phyloP scores from a whole-genome alignment of 2,888 invertebrate species.

The Xylota sylvarum region DNA sequence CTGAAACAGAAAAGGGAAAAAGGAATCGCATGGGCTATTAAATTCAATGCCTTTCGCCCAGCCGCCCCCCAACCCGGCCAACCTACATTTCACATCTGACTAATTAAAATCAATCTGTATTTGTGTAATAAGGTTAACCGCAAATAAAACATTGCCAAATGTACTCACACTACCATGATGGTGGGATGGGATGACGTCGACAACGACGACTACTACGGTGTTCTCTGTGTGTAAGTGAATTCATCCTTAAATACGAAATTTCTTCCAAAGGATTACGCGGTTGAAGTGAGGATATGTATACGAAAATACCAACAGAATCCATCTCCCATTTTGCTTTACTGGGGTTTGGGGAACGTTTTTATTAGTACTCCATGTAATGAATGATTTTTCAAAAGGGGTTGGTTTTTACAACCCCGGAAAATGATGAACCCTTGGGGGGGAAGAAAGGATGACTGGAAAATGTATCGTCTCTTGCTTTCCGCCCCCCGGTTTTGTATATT shows the following conservation, averaged over 20 bases:
- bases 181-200: no score
- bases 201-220: no score
- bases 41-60: neutral
- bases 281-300: conserved; percentile 7
- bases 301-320: neutral
- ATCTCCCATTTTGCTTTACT: no score
- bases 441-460: neutral
- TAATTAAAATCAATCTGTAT: conserved; percentile 65
- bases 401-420: conserved; percentile 15
- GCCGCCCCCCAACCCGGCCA: neutral
- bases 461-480: neutral
- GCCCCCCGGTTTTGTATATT: no score
- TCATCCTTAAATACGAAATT: conserved; percentile 5
- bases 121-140: conserved; percentile 48
- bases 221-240: conserved; percentile 4
- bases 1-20: neutral
- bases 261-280: conserved; percentile 13
- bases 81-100: conserved; percentile 48
- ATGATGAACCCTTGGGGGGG: neutral
- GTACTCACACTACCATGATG: neutral
- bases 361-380: conserved; percentile 39
- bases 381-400: conserved; percentile 34
- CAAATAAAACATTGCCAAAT: conserved; percentile 47
- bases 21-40: neutral
- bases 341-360: neutral